These are phyloP conservation scores for Phymatocera aterrima DNA, from an alignment of 2,888 invertebrate genomes.

Conservation along the genomic window DNA sequence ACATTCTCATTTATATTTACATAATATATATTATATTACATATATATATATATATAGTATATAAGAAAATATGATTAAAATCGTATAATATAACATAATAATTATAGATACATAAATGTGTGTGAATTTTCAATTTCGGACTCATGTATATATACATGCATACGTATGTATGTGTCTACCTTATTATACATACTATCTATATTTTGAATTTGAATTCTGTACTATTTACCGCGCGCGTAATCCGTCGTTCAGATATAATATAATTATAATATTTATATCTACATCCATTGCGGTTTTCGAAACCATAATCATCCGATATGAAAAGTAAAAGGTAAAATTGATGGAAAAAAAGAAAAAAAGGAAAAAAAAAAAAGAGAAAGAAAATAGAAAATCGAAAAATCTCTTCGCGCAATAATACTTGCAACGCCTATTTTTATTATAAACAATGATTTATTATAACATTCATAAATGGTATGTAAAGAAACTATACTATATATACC, in stretches of 20 bases:
- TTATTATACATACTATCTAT: slow-evolving; percentile 61
- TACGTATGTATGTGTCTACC: slow-evolving; percentile 37
- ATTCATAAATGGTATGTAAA: slow-evolving; percentile 45
- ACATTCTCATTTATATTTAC: not conserved
- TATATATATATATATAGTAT: slow-evolving; percentile 47
- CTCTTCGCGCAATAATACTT: not conserved
- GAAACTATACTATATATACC: slow-evolving; percentile 56
- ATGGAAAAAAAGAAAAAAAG: no score
- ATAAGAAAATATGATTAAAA: slow-evolving; percentile 36
- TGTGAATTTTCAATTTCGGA: slow-evolving; percentile 71
- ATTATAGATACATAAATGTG: slow-evolving; percentile 66
- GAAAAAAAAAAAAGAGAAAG: no score
- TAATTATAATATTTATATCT: not conserved
- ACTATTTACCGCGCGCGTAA: not conserved
- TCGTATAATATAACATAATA: slow-evolving; percentile 46
- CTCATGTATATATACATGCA: slow-evolving; percentile 55
- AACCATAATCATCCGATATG: no score
- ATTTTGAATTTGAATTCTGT: slow-evolving; percentile 58
- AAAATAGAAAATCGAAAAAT: no score
- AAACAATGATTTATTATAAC: no score
- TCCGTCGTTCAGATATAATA: slow-evolving; percentile 13
- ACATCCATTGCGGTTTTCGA: not conserved
- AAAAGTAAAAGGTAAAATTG: no score
- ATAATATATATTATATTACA: slow-evolving; percentile 47
- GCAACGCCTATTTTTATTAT: slow-evolving; percentile 49